Conservation (phyloP, 2,113 vertebrate species). For the Cygnus atratus region DNA sequence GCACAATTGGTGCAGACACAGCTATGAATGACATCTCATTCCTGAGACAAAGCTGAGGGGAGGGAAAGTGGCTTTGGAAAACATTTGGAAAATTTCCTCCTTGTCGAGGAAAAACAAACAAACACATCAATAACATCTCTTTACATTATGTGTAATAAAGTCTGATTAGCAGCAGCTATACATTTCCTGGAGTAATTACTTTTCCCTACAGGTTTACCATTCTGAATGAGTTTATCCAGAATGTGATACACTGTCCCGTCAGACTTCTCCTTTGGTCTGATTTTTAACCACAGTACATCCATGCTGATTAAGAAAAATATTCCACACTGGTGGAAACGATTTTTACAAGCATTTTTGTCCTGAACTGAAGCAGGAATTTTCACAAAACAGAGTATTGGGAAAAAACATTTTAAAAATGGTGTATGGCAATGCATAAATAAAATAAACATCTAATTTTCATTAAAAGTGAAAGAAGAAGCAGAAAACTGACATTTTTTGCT, state of each 20-base stretch:
- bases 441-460: not conserved
- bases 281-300: not conserved
- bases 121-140: not conserved
- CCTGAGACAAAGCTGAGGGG: not conserved
- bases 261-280: not conserved
- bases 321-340: accelerated
- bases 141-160: accelerated
- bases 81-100: not conserved
- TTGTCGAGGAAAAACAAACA: not conserved
- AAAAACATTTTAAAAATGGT: not conserved
- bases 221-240: not conserved
- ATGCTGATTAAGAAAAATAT: not conserved
- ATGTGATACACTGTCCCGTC: not conserved
- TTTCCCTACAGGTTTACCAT: not conserved
- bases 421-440: not conserved
- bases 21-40: not conserved
- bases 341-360: not conserved
- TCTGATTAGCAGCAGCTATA: not conserved
- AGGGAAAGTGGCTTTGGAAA: not conserved
- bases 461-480: not conserved
- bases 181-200: not conserved
- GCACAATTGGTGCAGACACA: conserved; percentile 12
- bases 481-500: not conserved
- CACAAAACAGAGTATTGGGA: accelerated
- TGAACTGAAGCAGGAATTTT: not conserved